Evolutionary conservation across 2,797 vertebrate species (phyloP).

Genomic region (Scyliorhinus canicula): DNA sequence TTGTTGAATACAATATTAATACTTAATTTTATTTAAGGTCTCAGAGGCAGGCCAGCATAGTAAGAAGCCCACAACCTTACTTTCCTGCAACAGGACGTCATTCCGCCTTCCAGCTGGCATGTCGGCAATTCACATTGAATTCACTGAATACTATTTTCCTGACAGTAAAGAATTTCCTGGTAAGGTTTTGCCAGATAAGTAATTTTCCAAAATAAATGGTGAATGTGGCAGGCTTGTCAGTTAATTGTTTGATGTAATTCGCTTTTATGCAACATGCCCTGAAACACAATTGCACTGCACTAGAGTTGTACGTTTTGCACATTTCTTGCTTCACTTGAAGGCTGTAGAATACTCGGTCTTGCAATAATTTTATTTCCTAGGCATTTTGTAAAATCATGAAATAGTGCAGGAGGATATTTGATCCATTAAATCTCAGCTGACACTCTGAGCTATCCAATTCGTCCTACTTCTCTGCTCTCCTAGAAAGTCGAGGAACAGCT

Average conservation of each 20-base stretch:
- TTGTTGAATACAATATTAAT: not conserved
- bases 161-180: constrained; percentile 78
- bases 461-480: not conserved
- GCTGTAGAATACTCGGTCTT: not conserved
- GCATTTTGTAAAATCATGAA: not conserved
- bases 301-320: not conserved
- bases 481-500: no score
- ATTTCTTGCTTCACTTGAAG: not conserved
- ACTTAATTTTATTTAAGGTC: constrained; percentile 61
- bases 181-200: constrained; percentile 48
- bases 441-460: not conserved
- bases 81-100: constrained; percentile 81
- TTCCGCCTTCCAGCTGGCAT: constrained; percentile 67
- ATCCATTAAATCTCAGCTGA: not conserved
- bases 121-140: constrained; percentile 86
- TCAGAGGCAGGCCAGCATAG: constrained; percentile 81
- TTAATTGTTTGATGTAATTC: not conserved
- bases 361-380: not conserved
- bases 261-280: not conserved
- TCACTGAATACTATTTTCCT: constrained; percentile 93
- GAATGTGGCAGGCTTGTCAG: not conserved
- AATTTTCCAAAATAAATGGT: not conserved
- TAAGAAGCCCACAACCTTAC: constrained; percentile 81
- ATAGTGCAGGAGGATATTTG: not conserved
- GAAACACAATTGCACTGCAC: not conserved